Conservation (phyloP, 2,797 vertebrate species). For the Simalia tracyae region DNA sequence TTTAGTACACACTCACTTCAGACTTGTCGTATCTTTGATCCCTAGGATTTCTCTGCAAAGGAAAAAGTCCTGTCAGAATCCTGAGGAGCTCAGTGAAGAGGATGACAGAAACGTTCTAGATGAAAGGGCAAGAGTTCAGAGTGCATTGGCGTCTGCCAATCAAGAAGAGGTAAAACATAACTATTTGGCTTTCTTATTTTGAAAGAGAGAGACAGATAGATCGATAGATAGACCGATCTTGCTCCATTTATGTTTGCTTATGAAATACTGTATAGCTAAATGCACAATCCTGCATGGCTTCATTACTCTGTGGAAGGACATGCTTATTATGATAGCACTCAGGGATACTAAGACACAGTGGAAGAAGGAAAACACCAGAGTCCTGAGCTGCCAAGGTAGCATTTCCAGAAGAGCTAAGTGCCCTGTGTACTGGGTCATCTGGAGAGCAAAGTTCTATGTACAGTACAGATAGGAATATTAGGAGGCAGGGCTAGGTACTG, state of each 20-base stretch:
- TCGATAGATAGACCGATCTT: not conserved
- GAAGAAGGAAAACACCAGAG: not conserved
- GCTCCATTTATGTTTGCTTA: not conserved
- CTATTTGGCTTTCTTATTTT: not conserved
- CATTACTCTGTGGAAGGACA: not conserved
- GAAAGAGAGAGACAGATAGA: not conserved
- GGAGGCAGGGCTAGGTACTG: not conserved
- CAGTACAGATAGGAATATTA: not conserved
- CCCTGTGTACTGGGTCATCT: not conserved
- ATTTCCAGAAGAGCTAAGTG: not conserved
- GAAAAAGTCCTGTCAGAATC: slow-evolving; percentile 67
- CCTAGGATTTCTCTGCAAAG: slow-evolving; percentile 77
- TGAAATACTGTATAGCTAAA: not conserved
- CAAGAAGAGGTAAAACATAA: slow-evolving; percentile 79
- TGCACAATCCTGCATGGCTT: not conserved
- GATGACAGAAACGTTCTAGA: slow-evolving; percentile 89
- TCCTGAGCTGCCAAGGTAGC: not conserved
- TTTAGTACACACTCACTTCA: not conserved
- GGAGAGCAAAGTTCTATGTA: not conserved
- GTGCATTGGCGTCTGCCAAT: slow-evolving; percentile 74
- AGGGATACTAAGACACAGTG: not conserved
- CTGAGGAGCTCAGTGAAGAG: slow-evolving; percentile 78
- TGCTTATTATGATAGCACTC: not conserved
- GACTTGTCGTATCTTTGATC: not conserved
- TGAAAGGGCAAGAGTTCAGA: slow-evolving; percentile 83